phyloP scores from a whole-genome alignment of 2,797 vertebrate species.

The Selene dorsalis region DNA sequence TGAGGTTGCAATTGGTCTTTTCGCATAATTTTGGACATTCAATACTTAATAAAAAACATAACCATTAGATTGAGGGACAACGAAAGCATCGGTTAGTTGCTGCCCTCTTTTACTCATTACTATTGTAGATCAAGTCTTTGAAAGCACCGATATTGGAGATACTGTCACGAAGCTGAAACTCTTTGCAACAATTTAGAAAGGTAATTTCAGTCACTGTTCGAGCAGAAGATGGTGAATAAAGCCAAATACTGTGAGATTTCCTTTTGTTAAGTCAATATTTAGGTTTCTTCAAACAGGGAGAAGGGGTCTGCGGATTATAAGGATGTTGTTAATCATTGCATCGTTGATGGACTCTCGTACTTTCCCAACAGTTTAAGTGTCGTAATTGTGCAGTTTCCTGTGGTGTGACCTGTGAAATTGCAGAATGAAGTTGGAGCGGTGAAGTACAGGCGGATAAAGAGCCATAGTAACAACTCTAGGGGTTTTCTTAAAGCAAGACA shows the following conservation, averaged over 20 bases:
- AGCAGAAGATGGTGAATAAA: not conserved
- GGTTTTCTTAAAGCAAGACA: conserved; percentile 25
- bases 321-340: not conserved
- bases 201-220: not conserved
- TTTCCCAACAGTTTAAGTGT: not conserved
- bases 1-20: not conserved
- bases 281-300: not conserved
- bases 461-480: not conserved
- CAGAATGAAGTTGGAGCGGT: rapidly evolving
- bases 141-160: not conserved
- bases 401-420: not conserved
- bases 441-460: not conserved
- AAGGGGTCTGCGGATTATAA: not conserved
- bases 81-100: not conserved
- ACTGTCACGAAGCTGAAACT: not conserved
- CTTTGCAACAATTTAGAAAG: not conserved
- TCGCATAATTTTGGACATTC: not conserved
- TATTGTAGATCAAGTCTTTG: not conserved
- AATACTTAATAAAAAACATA: not conserved
- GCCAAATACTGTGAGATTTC: not conserved
- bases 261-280: not conserved
- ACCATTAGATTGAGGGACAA: not conserved
- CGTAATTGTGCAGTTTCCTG: not conserved
- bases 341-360: not conserved
- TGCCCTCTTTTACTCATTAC: too few relatives aligned